Percentiles rank a stretch among this genome's conserved stretches.
These are phyloP conservation scores for Psittacula echo DNA, from an alignment of 2,797 vertebrate genomes.

Conservation along the genomic window DNA sequence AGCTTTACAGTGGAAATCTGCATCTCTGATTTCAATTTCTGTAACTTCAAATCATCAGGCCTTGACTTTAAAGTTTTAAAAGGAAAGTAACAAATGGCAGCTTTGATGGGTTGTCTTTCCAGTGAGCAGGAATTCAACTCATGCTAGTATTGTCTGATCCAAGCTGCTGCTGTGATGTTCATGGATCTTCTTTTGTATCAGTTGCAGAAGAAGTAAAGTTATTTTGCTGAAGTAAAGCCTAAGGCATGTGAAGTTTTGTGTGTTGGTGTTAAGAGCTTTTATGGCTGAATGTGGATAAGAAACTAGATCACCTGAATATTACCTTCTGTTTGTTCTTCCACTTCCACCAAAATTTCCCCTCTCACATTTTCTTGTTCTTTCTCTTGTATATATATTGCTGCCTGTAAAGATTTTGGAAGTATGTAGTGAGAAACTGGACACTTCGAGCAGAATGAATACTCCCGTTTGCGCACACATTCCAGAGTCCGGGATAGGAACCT, in stretches of 20 bases:
- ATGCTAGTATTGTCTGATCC: not conserved
- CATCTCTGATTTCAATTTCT: not conserved
- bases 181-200: not conserved
- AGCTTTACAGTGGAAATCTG: not conserved
- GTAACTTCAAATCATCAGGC: not conserved
- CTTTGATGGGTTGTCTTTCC: not conserved
- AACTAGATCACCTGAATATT: not conserved
- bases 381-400: not conserved
- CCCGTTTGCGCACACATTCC: fast-evolving
- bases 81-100: not conserved
- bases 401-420: not conserved
- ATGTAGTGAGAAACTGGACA: not conserved
- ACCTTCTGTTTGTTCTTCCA: not conserved
- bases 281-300: not conserved
- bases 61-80: not conserved
- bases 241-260: not conserved
- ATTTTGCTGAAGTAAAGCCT: not conserved
- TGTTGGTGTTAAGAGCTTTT: not conserved
- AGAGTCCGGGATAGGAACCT: fast-evolving
- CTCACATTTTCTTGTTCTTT: not conserved
- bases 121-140: not conserved
- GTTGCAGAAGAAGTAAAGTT: not conserved
- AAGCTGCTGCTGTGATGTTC: not conserved
- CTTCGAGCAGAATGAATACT: not conserved
- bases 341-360: not conserved